Conservation (phyloP, 30 jellyfish, hydroid and myxozoan genomes). For the Aurelia sp. region DNA sequence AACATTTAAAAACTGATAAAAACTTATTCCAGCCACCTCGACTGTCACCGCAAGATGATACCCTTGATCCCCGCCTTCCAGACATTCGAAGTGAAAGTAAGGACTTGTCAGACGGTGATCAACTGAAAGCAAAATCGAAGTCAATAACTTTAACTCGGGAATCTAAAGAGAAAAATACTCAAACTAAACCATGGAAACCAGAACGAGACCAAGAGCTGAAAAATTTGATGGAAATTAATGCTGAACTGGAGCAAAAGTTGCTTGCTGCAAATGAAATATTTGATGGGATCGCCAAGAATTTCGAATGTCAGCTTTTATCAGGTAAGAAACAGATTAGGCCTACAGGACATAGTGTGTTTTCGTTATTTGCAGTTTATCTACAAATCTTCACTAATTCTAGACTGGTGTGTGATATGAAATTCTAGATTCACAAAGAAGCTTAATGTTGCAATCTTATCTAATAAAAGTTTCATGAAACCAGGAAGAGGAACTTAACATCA, state of each 20-base stretch:
- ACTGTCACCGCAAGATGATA: slow-evolving; percentile 19
- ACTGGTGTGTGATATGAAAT: no score
- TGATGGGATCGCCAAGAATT: slow-evolving; percentile 16
- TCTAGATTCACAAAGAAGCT: no score
- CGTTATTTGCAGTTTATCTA: no score
- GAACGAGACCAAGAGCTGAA: slow-evolving; percentile 23
- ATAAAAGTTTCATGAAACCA: no score
- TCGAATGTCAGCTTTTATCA: slow-evolving; percentile 29
- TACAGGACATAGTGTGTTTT: no score
- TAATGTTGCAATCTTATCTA: no score
- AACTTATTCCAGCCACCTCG: slow-evolving; percentile 22
- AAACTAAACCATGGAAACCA: background rate
- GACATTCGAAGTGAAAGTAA: slow-evolving; percentile 5
- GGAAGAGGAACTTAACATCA: no score
- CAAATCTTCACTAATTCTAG: no score
- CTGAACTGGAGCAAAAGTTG: slow-evolving; percentile 20
- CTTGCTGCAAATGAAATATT: background rate
- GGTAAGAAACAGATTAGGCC: slow-evolving; percentile 43
- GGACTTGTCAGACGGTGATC: background rate
- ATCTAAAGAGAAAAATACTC: slow-evolving; percentile 33
- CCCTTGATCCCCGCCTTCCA: slow-evolving; percentile 6
- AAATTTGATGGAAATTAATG: slow-evolving; percentile 8
- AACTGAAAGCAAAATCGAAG: background rate
- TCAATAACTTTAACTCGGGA: background rate
- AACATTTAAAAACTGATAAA: background rate